phyloP scores from a whole-genome alignment of 53 echinoderm and acorn worm species.

The Holothuria leucospilota region DNA sequence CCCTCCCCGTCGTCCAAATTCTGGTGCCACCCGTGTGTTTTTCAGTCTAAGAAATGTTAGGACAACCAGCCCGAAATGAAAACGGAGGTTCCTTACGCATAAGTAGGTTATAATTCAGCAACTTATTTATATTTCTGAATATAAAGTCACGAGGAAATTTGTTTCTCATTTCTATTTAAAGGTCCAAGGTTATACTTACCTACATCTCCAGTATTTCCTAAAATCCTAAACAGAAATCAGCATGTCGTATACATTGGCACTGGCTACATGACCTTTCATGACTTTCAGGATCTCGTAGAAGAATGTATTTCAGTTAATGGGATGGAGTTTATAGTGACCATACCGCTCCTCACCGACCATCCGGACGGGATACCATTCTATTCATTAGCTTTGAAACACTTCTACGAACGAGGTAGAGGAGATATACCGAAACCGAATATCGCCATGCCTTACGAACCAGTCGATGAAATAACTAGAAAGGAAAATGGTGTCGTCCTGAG shows the following conservation, averaged over 20 bases:
- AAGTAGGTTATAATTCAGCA: no score
- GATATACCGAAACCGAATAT: constrained; percentile 9
- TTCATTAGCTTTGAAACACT: neutral
- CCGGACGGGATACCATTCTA: neutral
- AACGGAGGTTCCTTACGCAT: no score
- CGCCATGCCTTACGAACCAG: neutral
- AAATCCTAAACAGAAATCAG: neutral
- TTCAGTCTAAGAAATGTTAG: no score
- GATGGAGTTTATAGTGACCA: neutral
- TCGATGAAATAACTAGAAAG: neutral
- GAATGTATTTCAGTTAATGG: neutral
- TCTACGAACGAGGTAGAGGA: constrained; percentile 3
- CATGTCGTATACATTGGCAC: neutral
- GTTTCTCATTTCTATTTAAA: neutral
- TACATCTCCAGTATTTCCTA: neutral
- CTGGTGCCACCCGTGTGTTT: no score
- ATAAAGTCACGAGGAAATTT: no score
- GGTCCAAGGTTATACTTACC: constrained; percentile 14
- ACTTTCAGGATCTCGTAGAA: neutral
- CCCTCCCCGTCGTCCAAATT: no score
- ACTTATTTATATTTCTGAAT: no score
- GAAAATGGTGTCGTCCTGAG: neutral
- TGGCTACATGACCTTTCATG: neutral
- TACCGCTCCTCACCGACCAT: neutral
- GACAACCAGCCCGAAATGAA: no score